Evolutionary conservation across 1,140 invertebrate genomes (phyloP).

Genomic region (Lamellibrachia luymesi): DNA sequence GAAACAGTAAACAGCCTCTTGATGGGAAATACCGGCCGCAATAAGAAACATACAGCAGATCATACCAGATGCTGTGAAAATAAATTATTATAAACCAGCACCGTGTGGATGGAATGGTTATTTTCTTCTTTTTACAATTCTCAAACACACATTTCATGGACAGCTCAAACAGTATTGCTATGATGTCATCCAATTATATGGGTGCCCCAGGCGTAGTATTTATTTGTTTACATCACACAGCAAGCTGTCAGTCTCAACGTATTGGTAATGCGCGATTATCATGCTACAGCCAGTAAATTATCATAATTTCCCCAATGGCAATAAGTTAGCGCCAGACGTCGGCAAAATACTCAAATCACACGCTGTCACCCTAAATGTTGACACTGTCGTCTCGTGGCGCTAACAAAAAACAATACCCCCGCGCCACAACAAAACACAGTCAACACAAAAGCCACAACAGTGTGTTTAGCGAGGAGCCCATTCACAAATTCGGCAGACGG

Average conservation of each 20-base stretch:
- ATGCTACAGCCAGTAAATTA: not conserved
- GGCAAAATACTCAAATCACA: not conserved
- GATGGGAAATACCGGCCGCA: not conserved
- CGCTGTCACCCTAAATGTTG: not conserved
- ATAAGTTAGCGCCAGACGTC: not conserved
- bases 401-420: not conserved
- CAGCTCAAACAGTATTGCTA: not conserved
- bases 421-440: not conserved
- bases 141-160: not conserved
- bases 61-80: not conserved
- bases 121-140: not conserved
- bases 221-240: not conserved
- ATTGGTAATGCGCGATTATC: not conserved
- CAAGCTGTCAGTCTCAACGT: not conserved
- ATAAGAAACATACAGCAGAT: not conserved
- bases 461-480: not conserved
- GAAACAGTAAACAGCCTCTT: not conserved
- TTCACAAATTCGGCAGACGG: slow-evolving; percentile 20
- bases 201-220: not conserved
- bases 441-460: not conserved
- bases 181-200: not conserved
- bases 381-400: not conserved
- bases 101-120: not conserved
- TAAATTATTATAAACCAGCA: slow-evolving; percentile 1
- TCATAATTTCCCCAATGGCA: not conserved